Conservation (phyloP, 2,797 vertebrate genomes). For the Chaunax sp. region DNA sequence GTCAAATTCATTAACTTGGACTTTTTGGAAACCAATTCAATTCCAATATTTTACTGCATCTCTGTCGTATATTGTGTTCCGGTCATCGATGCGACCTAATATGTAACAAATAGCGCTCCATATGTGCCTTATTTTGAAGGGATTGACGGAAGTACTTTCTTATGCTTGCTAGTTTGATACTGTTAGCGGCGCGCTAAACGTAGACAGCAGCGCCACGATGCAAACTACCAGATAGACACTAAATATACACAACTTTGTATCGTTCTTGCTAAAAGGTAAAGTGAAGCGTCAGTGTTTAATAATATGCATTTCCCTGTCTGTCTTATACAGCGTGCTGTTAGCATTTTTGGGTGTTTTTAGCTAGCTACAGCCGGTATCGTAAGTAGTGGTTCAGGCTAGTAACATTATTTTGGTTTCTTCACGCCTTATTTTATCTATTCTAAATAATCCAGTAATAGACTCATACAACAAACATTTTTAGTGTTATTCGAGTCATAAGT, state of each 20-base stretch:
- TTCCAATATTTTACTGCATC: accelerated
- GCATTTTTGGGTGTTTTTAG: background rate
- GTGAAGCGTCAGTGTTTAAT: accelerated
- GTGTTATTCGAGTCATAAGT: accelerated
- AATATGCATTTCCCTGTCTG: accelerated
- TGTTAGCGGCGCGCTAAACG: background rate
- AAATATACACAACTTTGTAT: too few relatives aligned
- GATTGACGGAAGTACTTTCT: background rate
- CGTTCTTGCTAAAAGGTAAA: conserved; percentile 15
- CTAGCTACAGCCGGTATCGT: too few relatives aligned
- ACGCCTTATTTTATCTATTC: background rate
- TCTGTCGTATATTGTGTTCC: accelerated
- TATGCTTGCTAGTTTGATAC: accelerated
- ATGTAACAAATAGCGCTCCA: too few relatives aligned
- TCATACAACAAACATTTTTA: too few relatives aligned
- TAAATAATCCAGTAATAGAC: background rate
- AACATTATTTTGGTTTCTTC: background rate
- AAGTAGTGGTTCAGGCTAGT: too few relatives aligned
- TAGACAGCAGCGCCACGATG: background rate
- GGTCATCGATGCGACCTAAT: accelerated
- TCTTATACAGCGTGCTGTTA: background rate
- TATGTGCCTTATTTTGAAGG: conserved; percentile 40
- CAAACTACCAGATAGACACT: background rate
- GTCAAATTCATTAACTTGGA: background rate
- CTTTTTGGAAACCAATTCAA: background rate